Evolutionary conservation across 1,140 invertebrate genomes (phyloP), one percentile per base, ranked within the genome.

Genomic region (Sipha flava): DNA sequence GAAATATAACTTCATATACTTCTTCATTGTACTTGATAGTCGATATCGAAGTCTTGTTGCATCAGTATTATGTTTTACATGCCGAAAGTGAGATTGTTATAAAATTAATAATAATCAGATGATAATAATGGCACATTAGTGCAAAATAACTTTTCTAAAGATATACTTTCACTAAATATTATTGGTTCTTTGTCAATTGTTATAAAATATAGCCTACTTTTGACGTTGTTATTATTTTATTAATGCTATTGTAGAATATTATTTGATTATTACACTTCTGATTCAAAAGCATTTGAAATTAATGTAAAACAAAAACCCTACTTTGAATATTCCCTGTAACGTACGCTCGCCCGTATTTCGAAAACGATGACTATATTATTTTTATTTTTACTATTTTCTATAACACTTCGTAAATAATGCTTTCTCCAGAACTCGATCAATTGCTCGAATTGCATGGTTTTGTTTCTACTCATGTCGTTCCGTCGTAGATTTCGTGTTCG

Each of bases 161-260:
- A 77, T 59, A 43, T 59, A 77, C 73, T 77, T 77, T 77, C 73
- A 77, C 73, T 77, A 21, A 77, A 77, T 77, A 77, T 77, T 54
- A 54, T 77, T 57, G 52, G 73, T 21, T 77, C 73, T 59, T 77
- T 77, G 73, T 77, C 73, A 29, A 59, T 77, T 77, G 73, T 77
- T 77, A 77, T 59, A 77, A 59, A 59, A 77, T 77, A 59, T 43
- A 77, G 73, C 73, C 73, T 57, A 77, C 73, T 77, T 77, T 26
- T 59, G n/a, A 45, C 40, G 49, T 57, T 34, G 16, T 37, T 59
- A 18, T 47, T 68, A 10, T 45, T 23, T 10, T 47, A 70, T 70
- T 45, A 47, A 59, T 59, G 43, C 43, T 21, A 59, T 43, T 57
- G 34, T 29, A 5, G 18, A 37, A 37, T 34, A 34, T 12, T 16